A percentile compares a stretch with the other conserved stretches of the same genome.
These are phyloP conservation scores for Micromys minutus DNA, from an alignment of 2,113 vertebrate species.

Conservation along the genomic window DNA sequence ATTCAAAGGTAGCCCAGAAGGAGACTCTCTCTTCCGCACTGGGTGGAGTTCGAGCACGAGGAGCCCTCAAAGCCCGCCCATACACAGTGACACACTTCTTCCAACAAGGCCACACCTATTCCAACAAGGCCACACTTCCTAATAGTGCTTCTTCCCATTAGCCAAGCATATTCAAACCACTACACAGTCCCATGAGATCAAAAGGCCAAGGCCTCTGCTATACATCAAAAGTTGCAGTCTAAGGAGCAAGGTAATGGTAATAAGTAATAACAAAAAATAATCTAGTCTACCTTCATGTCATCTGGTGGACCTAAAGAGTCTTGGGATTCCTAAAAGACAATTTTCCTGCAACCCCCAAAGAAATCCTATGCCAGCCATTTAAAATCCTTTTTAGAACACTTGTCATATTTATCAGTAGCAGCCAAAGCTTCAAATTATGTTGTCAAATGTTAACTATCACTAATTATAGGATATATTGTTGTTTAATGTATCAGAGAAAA, in stretches of 20 bases:
- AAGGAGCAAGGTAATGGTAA: neutral
- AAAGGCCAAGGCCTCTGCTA: neutral
- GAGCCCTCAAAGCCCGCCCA: too few species aligned
- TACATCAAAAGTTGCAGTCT: neutral
- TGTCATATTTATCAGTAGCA: neutral
- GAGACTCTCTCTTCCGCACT: too few species aligned
- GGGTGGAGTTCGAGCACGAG: too few species aligned
- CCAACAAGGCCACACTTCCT: too few species aligned
- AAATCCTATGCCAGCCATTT: neutral
- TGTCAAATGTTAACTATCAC: slow-evolving; percentile 15
- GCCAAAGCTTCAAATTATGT: slow-evolving; percentile 33
- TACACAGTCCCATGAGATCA: neutral
- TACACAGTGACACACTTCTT: too few species aligned
- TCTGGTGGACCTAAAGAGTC: neutral
- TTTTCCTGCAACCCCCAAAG: neutral
- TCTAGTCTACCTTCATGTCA: neutral
- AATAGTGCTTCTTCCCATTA: too few species aligned
- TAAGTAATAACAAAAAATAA: slow-evolving; percentile 23
- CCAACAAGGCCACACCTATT: too few species aligned
- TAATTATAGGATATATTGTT: slow-evolving; percentile 27
- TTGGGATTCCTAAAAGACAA: neutral
- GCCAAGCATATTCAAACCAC: too few species aligned
- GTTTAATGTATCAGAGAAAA: slow-evolving; percentile 7
- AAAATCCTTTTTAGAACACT: neutral
- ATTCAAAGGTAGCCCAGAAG: too few species aligned